Evolutionary conservation across 37 sponge, comb jelly and placozoan species (phyloP).

Genomic region (Aphrocallistes beatrix): DNA sequence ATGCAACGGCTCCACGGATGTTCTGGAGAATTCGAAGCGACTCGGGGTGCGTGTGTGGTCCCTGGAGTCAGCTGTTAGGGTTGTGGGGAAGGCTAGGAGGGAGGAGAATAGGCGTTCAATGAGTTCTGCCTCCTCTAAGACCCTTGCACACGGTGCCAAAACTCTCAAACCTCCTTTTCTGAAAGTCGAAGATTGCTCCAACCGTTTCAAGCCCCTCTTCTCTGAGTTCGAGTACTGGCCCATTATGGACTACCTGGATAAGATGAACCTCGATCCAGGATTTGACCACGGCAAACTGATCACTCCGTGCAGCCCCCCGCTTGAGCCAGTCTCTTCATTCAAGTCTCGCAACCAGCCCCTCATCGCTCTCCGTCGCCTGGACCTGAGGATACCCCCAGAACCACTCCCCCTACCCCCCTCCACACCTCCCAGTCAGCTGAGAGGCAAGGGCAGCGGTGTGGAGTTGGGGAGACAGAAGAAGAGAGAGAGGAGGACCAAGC

Average conservation of each 20-base stretch:
- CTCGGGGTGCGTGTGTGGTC: background rate
- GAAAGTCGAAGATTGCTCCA: background rate
- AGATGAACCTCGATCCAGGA: background rate
- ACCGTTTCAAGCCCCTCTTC: background rate
- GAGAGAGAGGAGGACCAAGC: too few relatives aligned
- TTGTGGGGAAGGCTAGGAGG: background rate
- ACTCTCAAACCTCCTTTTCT: background rate
- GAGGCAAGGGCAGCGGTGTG: too few relatives aligned
- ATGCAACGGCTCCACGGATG: slow-evolving; percentile 4
- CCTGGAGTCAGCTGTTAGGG: background rate
- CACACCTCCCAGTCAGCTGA: too few relatives aligned
- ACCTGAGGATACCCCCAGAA: too few relatives aligned
- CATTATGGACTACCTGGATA: background rate
- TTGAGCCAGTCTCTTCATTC: background rate
- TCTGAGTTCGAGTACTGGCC: background rate
- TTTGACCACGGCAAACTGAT: background rate
- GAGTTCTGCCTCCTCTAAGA: background rate
- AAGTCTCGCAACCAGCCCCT: background rate
- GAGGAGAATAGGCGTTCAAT: background rate
- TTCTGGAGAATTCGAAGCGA: background rate
- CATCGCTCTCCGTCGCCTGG: background rate
- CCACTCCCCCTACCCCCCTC: too few relatives aligned
- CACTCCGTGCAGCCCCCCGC: background rate
- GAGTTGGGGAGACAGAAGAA: too few relatives aligned
- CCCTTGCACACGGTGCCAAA: background rate